phyloP scores from a whole-genome alignment of 1,140 invertebrate genomes.

The Metaphire vulgaris region DNA sequence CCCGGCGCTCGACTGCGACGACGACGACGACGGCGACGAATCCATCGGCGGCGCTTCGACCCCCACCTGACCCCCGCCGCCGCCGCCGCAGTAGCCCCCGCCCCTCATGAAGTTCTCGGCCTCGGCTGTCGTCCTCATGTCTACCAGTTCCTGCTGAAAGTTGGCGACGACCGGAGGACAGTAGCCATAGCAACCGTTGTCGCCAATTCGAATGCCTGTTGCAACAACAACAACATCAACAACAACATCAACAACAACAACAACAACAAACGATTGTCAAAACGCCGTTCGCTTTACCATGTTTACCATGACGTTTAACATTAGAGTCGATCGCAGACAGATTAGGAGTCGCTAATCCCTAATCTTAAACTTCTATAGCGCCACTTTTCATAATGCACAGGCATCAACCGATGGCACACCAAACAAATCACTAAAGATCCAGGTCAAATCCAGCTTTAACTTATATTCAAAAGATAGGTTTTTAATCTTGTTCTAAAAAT shows the following conservation, averaged over 20 bases:
- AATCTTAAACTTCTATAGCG: neutral
- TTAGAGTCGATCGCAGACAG: no score
- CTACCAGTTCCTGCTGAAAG: neutral
- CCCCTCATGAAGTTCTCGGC: slow-evolving; percentile 7
- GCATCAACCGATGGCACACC: neutral
- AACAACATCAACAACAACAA: no score
- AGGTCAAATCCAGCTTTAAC: no score
- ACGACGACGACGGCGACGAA: neutral
- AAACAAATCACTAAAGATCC: no score
- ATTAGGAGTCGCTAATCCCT: no score
- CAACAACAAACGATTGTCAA: no score
- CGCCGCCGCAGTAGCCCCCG: slow-evolving; percentile 1
- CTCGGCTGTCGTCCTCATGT: slow-evolving; percentile 4
- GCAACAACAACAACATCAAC: neutral
- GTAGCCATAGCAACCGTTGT: slow-evolving; percentile 9
- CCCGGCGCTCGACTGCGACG: slow-evolving; percentile 1
- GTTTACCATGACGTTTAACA: no score
- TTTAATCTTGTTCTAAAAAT: no score
- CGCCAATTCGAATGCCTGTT: slow-evolving; percentile 20
- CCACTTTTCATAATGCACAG: neutral
- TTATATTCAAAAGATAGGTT: no score
- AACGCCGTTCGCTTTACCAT: no score
- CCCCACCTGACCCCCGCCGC: neutral
- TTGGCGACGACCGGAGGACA: neutral
- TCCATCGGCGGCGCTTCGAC: neutral